These are phyloP conservation scores for Lathamus discolor DNA, from an alignment of 2,113 vertebrate genomes.

Conservation along the genomic window DNA sequence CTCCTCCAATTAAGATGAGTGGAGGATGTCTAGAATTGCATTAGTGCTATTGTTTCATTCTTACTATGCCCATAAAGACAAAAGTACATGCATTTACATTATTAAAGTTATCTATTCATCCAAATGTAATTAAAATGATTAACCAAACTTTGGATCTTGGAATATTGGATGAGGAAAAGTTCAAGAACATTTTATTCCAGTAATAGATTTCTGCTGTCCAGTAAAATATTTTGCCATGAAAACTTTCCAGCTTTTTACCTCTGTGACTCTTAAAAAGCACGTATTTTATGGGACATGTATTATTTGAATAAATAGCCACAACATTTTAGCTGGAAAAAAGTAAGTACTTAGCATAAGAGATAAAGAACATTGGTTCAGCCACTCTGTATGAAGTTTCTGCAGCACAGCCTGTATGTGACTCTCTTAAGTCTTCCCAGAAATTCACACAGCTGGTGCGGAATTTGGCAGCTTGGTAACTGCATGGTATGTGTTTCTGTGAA, in stretches of 20 bases:
- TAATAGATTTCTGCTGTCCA: neutral
- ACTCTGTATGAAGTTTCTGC: neutral
- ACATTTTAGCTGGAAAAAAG: neutral
- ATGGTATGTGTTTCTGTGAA: neutral
- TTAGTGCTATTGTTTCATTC: constrained; percentile 8
- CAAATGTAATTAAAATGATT: neutral
- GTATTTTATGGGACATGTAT: neutral
- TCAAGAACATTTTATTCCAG: neutral
- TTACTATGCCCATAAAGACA: neutral
- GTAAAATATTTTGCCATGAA: neutral
- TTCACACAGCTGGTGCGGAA: neutral
- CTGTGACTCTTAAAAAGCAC: neutral
- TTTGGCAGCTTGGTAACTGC: neutral
- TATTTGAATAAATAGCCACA: neutral
- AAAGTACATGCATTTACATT: neutral
- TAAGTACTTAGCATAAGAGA: neutral
- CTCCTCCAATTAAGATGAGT: neutral
- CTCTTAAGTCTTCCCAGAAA: neutral
- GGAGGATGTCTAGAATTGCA: neutral
- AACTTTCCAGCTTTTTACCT: neutral
- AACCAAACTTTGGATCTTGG: neutral
- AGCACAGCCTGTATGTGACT: neutral
- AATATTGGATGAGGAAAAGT: neutral
- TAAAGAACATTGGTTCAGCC: neutral
- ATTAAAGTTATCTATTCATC: neutral